These are phyloP conservation scores for Leptinotarsa defecta DNA, from an alignment of 1,140 invertebrate species.

Conservation along the genomic window DNA sequence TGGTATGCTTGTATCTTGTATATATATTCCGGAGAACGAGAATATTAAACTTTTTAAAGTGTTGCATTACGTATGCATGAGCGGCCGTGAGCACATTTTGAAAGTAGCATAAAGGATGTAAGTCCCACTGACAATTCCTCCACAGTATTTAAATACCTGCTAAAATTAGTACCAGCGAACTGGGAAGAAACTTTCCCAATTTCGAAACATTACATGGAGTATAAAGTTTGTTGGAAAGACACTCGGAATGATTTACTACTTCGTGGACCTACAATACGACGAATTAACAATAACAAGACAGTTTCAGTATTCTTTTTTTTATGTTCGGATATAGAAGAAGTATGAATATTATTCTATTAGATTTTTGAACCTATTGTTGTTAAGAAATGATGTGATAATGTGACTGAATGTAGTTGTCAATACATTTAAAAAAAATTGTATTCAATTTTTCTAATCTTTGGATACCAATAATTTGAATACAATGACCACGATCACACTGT, in stretches of 20 bases:
- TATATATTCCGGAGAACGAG: conserved; percentile 8
- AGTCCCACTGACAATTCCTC: neutral
- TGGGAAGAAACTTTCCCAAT: neutral
- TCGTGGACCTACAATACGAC: neutral
- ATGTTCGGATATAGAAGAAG: too few relatives aligned
- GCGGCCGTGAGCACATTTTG: conserved; percentile 11
- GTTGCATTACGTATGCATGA: conserved; percentile 20
- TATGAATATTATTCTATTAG: too few relatives aligned
- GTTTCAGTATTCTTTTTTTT: too few relatives aligned
- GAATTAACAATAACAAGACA: too few relatives aligned
- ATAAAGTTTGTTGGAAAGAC: neutral
- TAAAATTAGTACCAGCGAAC: neutral
- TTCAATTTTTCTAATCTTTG: too few relatives aligned
- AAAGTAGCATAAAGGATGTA: conserved; percentile 16
- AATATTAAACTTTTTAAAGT: conserved; percentile 22
- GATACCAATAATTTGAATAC: too few relatives aligned
- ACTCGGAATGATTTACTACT: neutral
- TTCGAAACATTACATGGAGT: neutral
- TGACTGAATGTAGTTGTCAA: too few relatives aligned
- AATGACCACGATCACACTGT: too few relatives aligned
- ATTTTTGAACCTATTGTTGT: too few relatives aligned
- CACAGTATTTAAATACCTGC: neutral
- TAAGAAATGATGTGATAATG: too few relatives aligned
- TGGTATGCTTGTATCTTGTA: conserved; percentile 16
- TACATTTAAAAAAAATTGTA: too few relatives aligned